phyloP scores from a whole-genome alignment of 1,140 invertebrate species.

The Mercenaria mercenaria region DNA sequence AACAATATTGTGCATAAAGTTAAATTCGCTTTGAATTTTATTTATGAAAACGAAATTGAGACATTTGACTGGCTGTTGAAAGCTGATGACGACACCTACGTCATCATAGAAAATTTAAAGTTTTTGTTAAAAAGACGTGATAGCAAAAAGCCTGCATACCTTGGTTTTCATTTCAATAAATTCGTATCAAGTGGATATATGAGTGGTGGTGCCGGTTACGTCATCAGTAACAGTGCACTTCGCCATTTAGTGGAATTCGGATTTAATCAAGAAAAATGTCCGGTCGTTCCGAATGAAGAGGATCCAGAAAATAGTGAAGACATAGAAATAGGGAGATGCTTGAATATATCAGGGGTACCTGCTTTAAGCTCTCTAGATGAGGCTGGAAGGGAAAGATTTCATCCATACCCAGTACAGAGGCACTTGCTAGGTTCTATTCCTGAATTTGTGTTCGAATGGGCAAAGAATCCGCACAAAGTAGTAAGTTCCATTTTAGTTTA shows the following conservation, averaged over 20 bases:
- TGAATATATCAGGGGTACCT: slow-evolving; percentile 93
- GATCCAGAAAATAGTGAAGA: slow-evolving; percentile 90
- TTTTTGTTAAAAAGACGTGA: slow-evolving; percentile 62
- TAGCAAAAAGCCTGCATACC: slow-evolving; percentile 74
- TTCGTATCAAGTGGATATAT: slow-evolving; percentile 73
- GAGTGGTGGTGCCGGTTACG: slow-evolving; percentile 89
- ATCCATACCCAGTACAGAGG: slow-evolving; percentile 28
- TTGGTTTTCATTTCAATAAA: slow-evolving; percentile 79
- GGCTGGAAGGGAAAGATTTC: slow-evolving; percentile 93
- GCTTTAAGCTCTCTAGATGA: slow-evolving; percentile 95
- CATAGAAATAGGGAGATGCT: slow-evolving; percentile 96
- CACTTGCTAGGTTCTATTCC: slow-evolving; percentile 28
- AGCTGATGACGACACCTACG: slow-evolving; percentile 91
- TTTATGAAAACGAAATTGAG: slow-evolving; percentile 80
- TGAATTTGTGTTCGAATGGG: slow-evolving; percentile 14
- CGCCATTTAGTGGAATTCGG: slow-evolving; percentile 72
- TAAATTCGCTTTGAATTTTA: slow-evolving; percentile 89
- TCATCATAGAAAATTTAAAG: slow-evolving; percentile 86
- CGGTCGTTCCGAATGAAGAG: slow-evolving; percentile 89
- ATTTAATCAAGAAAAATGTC: slow-evolving; percentile 87
- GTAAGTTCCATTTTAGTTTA: too few species aligned
- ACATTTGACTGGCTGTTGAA: slow-evolving; percentile 74
- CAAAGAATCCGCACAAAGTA: neutral
- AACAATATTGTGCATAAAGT: slow-evolving; percentile 46
- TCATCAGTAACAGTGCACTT: slow-evolving; percentile 89